Percentiles rank a stretch among this genome's conserved stretches.
These are phyloP conservation scores for Philereme transversata DNA, from an alignment of 2,888 invertebrate genomes.

Conservation along the genomic window DNA sequence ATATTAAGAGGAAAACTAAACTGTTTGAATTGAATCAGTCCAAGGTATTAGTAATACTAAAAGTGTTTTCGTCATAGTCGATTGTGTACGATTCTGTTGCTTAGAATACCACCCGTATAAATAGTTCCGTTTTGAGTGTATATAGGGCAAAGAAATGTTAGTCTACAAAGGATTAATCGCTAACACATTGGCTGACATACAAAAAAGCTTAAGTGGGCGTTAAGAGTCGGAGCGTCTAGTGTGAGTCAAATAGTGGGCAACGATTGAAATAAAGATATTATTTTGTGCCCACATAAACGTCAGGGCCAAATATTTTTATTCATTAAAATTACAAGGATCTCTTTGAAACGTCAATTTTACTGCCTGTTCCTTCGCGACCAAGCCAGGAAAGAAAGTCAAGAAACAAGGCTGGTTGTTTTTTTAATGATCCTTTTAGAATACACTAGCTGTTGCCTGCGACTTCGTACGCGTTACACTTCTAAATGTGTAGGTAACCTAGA, in stretches of 20 bases:
- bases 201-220: constrained; percentile 26
- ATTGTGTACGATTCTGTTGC: neutral
- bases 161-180: constrained; percentile 20
- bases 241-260: constrained; percentile 11
- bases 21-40: constrained; percentile 37
- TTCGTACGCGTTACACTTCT: too few relatives aligned
- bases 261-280: neutral
- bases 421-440: too few relatives aligned
- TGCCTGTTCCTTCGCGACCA: too few relatives aligned
- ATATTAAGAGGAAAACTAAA: constrained; percentile 46
- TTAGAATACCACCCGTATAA: neutral
- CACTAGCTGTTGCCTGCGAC: too few relatives aligned
- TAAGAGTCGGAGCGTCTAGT: constrained; percentile 19
- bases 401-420: too few relatives aligned
- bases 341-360: too few relatives aligned
- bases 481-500: too few relatives aligned
- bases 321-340: too few relatives aligned
- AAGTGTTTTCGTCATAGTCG: constrained; percentile 36
- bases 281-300: too few relatives aligned
- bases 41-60: constrained; percentile 9
- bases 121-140: neutral
- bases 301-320: too few relatives aligned
- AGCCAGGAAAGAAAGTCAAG: too few relatives aligned
- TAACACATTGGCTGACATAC: constrained; percentile 29
- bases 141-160: constrained; percentile 10